phyloP scores from a whole-genome alignment of 2,888 invertebrate genomes.

The Heteromurus nitidus region DNA sequence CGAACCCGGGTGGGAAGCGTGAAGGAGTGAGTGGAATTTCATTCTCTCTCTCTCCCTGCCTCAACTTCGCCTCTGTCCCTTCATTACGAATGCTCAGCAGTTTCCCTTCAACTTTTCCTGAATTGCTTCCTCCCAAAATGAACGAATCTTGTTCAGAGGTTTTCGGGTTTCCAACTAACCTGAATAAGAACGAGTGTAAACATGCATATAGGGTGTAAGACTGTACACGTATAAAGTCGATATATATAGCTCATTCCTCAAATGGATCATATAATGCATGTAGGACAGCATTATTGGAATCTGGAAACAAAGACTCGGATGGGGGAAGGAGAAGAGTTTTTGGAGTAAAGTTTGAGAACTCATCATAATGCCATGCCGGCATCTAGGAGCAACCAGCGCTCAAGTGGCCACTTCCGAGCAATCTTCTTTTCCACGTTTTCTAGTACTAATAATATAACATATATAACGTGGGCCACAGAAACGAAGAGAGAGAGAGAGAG shows the following conservation, averaged over 20 bases:
- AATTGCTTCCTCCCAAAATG: constrained; percentile 36
- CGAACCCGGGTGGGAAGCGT: background rate
- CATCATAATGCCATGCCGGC: constrained; percentile 50
- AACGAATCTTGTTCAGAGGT: constrained; percentile 36
- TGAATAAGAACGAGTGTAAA: constrained; percentile 11
- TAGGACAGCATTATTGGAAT: constrained; percentile 39
- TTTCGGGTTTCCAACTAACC: constrained; percentile 40
- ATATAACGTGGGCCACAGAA: constrained; percentile 4
- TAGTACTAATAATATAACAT: constrained; percentile 18
- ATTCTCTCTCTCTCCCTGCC: background rate
- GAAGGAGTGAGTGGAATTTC: constrained; percentile 25
- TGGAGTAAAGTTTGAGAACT: constrained; percentile 41
- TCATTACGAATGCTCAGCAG: constrained; percentile 43
- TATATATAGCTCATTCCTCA: background rate
- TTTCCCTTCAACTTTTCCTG: constrained; percentile 42
- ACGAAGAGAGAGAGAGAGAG: constrained; percentile 7
- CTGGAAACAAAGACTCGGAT: constrained; percentile 15
- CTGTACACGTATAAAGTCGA: background rate
- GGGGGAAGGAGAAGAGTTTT: constrained; percentile 33
- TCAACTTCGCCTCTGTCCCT: background rate
- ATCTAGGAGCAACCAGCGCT: constrained; percentile 49
- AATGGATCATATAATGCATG: background rate
- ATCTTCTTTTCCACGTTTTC: constrained; percentile 46
- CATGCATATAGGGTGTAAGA: background rate
- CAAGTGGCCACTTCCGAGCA: constrained; percentile 61